These are phyloP conservation scores for Mustelus asterias DNA, from an alignment of 2,113 vertebrate species.

Conservation along the genomic window DNA sequence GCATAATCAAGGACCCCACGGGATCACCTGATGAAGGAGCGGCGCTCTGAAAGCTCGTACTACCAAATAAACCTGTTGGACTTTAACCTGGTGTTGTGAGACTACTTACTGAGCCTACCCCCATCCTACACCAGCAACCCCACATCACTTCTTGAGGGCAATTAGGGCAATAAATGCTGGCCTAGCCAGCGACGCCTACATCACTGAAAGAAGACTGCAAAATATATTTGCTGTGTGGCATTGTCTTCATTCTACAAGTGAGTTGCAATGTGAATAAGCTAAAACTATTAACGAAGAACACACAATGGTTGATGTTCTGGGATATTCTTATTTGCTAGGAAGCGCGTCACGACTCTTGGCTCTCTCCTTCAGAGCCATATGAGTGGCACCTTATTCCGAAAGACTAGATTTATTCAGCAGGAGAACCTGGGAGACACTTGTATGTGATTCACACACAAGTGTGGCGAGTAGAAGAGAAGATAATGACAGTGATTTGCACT, in stretches of 20 bases:
- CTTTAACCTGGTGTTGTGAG: too few species aligned
- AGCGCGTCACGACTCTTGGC: not conserved
- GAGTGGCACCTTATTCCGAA: not conserved
- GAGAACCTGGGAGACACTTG: not conserved
- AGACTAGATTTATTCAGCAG: not conserved
- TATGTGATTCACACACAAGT: not conserved
- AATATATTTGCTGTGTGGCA: not conserved
- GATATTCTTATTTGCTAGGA: not conserved
- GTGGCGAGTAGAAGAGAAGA: not conserved
- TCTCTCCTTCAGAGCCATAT: not conserved
- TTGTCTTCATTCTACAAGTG: not conserved
- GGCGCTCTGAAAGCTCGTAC: too few species aligned
- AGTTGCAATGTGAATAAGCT: not conserved
- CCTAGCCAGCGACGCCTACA: too few species aligned
- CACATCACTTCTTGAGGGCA: not conserved
- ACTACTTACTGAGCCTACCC: too few species aligned
- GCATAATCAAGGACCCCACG: too few species aligned
- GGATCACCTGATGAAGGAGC: too few species aligned
- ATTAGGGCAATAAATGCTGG: too few species aligned
- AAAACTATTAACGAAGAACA: not conserved
- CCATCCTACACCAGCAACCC: too few species aligned
- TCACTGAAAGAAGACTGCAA: too few species aligned
- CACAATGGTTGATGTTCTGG: not conserved
- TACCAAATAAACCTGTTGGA: too few species aligned
- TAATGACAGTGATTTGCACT: not conserved